These are phyloP conservation scores for Oriolus oriolus DNA, from an alignment of 2,113 vertebrate species.

Conservation along the genomic window DNA sequence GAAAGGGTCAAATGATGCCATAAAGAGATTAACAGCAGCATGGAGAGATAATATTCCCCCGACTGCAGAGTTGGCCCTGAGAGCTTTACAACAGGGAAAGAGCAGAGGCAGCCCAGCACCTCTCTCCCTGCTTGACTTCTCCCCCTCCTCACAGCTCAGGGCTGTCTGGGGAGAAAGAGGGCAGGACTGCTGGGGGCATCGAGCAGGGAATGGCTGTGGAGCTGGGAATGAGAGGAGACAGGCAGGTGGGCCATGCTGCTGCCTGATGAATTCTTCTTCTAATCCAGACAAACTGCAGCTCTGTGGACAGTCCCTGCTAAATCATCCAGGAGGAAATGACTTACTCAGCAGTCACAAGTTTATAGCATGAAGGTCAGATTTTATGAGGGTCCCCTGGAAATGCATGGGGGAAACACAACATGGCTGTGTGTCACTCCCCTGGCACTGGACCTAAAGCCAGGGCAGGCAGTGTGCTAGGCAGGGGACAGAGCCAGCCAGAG, in stretches of 20 bases:
- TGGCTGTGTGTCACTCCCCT: neutral
- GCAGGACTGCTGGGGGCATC: neutral
- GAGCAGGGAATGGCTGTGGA: neutral
- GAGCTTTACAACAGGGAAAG: neutral
- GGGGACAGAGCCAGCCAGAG: neutral
- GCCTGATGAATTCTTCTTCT: slow-evolving; percentile 3
- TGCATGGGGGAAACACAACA: neutral
- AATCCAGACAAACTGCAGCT: slow-evolving; percentile 1
- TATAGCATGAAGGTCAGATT: slow-evolving; percentile 21
- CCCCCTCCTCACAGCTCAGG: neutral
- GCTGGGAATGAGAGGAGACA: neutral
- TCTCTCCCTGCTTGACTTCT: neutral
- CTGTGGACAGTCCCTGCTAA: neutral
- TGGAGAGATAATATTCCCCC: slow-evolving; percentile 48
- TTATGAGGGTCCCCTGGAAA: neutral
- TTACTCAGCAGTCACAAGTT: slow-evolving; percentile 22
- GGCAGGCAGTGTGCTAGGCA: neutral
- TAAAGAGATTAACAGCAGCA: slow-evolving; percentile 52
- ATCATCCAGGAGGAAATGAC: slow-evolving; percentile 5
- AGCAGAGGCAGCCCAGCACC: neutral
- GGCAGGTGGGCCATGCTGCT: neutral
- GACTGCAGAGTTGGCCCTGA: neutral
- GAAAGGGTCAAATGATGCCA: slow-evolving; percentile 56
- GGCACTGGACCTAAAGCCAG: neutral
- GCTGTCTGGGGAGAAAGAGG: neutral